Evolutionary conservation across 2,113 vertebrate genomes (phyloP).

Genomic region (Anarhynchus alexandrinus): DNA sequence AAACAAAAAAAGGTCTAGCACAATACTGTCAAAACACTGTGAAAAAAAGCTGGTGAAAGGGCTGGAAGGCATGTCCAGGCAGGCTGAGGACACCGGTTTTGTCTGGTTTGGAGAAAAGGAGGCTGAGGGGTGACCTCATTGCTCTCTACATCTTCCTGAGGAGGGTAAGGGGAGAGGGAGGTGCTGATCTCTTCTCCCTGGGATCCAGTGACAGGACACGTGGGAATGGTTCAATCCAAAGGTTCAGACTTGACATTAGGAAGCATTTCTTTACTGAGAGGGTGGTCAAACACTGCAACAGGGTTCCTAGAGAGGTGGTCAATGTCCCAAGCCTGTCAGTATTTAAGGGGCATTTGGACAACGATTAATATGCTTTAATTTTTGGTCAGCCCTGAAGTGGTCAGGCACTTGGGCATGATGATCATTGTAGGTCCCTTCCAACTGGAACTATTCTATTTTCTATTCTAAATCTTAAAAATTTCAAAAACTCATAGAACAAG

Average conservation of each 20-base stretch:
- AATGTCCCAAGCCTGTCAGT: not conserved
- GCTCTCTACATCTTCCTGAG: not conserved
- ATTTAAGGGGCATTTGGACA: not conserved
- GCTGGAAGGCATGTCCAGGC: not conserved
- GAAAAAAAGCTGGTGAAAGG: not conserved
- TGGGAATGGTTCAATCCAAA: not conserved
- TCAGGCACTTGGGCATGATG: not conserved
- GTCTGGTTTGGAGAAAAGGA: not conserved
- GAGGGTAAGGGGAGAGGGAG: not conserved
- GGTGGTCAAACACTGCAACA: not conserved
- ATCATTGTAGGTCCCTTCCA: not conserved
- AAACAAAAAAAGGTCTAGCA: not conserved
- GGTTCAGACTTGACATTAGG: not conserved
- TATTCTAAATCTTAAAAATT: not conserved
- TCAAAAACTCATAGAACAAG: not conserved
- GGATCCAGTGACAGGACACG: accelerated
- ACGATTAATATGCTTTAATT: not conserved
- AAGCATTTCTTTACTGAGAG: not conserved
- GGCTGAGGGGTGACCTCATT: not conserved
- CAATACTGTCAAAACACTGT: not conserved
- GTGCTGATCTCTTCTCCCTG: not conserved
- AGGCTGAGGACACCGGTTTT: not conserved
- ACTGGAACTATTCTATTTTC: not conserved
- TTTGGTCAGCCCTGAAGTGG: not conserved
- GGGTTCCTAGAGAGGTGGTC: not conserved